A percentile compares a stretch with the other conserved stretches of the same genome.
Evolutionary conservation across 1,140 invertebrate genomes (phyloP).

Genomic region (Neodiprion pinetum): DNA sequence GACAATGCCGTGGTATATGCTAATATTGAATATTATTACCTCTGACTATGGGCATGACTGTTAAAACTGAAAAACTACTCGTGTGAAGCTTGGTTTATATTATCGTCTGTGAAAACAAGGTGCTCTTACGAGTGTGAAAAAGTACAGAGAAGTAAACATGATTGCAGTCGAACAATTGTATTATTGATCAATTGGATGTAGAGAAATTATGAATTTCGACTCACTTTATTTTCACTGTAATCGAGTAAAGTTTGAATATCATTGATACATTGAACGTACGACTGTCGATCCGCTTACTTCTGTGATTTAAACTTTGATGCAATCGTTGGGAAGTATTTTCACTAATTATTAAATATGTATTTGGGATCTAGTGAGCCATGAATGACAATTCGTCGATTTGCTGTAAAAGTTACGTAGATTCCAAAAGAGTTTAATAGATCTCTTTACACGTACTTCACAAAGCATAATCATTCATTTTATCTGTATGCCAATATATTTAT

Average conservation of each 20-base stretch:
- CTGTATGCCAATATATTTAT: no score
- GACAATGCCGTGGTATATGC: background rate
- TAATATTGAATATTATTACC: no score
- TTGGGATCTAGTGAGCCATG: background rate
- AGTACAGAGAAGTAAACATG: background rate
- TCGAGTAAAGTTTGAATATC: no score
- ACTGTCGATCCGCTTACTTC: background rate
- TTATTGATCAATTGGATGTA: background rate
- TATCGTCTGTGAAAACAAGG: background rate
- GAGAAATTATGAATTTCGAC: no score
- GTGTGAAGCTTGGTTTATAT: conserved; percentile 1
- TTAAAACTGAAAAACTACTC: background rate
- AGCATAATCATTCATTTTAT: no score
- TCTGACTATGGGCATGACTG: background rate
- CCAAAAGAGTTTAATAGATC: background rate
- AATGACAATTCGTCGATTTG: background rate
- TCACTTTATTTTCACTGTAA: no score
- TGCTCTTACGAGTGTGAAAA: background rate
- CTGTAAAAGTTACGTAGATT: background rate
- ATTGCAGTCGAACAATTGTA: background rate
- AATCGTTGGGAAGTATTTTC: background rate
- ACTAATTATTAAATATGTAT: background rate
- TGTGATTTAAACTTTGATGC: background rate
- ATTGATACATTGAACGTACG: background rate
- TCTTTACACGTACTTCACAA: background rate